A percentile compares a stretch with the other conserved stretches of the same genome.
Conservation (phyloP, 1,140 invertebrate species). For the Galleria mellonella region DNA sequence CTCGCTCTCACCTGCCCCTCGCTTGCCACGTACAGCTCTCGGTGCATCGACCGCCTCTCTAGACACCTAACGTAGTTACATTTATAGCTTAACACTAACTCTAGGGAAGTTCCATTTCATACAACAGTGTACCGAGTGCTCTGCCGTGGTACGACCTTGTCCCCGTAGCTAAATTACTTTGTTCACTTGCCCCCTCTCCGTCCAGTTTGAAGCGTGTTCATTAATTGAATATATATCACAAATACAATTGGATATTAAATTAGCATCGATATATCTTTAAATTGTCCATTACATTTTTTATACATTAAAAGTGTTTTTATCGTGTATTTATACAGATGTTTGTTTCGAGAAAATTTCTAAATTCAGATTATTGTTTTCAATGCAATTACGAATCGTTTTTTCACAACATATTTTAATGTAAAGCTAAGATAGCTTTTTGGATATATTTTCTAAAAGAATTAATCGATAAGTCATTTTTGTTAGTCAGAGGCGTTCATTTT, state of each 20-base stretch:
- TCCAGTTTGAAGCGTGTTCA: conserved; percentile 66
- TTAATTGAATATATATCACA: conserved; percentile 11
- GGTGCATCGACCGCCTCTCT: no score
- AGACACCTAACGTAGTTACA: no score
- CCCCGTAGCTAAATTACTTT: conserved; percentile 32
- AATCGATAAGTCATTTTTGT: no score
- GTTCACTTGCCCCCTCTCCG: conserved; percentile 58
- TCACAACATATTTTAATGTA: no score
- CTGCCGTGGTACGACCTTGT: conserved; percentile 2
- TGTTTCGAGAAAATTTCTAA: no score
- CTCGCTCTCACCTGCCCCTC: not conserved
- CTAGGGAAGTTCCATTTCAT: not conserved
- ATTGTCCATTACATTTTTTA: conserved; percentile 1
- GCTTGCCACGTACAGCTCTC: not conserved
- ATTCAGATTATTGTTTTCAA: no score
- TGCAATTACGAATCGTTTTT: no score
- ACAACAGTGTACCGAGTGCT: conserved; percentile 11
- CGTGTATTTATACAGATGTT: no score
- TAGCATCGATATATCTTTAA: conserved; percentile 15
- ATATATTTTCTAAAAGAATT: not conserved
- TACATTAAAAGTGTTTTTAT: no score
- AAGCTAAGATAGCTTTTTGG: no score
- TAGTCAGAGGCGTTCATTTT: no score
- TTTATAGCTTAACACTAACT: not conserved
- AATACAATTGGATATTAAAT: conserved; percentile 3